phyloP scores from a whole-genome alignment of 1,140 invertebrate genomes.

The Aradophagus sp. region DNA sequence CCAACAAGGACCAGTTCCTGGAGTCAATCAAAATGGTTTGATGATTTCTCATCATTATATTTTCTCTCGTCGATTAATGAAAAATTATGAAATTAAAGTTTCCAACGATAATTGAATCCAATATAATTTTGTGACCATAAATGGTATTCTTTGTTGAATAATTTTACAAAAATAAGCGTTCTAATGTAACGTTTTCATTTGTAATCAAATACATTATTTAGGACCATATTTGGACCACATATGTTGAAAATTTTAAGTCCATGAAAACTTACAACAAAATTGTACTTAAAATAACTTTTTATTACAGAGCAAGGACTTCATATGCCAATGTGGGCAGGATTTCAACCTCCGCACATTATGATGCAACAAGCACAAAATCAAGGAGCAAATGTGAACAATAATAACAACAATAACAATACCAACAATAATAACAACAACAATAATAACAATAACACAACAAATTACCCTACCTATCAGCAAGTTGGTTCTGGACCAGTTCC shows the following conservation, averaged over 20 bases:
- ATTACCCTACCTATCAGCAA: constrained; percentile 60
- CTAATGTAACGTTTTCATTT: constrained; percentile 3
- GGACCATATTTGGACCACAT: too few relatives aligned
- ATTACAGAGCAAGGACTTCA: constrained; percentile 61
- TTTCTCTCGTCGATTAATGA: too few relatives aligned
- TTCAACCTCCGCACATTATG: constrained; percentile 62
- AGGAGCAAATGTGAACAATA: constrained; percentile 31
- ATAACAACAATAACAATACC: constrained; percentile 40
- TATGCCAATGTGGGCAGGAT: constrained; percentile 67
- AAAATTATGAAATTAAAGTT: too few relatives aligned
- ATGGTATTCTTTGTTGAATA: too few relatives aligned
- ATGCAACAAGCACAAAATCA: constrained; percentile 47
- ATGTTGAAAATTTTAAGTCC: too few relatives aligned
- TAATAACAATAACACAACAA: constrained; percentile 55
- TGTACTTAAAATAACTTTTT: too few relatives aligned
- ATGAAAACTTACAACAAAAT: too few relatives aligned
- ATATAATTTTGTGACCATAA: too few relatives aligned
- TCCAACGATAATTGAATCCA: too few relatives aligned
- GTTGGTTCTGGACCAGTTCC: constrained; percentile 72
- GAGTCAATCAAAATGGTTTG: constrained; percentile 63
- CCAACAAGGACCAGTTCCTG: constrained; percentile 66
- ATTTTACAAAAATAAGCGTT: constrained; percentile 5
- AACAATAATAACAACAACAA: constrained; percentile 30
- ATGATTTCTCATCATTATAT: too few relatives aligned
- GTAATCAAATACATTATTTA: too few relatives aligned